Conservation (phyloP, 1,140 invertebrate genomes). For the Meloidogyne hapla region DNA sequence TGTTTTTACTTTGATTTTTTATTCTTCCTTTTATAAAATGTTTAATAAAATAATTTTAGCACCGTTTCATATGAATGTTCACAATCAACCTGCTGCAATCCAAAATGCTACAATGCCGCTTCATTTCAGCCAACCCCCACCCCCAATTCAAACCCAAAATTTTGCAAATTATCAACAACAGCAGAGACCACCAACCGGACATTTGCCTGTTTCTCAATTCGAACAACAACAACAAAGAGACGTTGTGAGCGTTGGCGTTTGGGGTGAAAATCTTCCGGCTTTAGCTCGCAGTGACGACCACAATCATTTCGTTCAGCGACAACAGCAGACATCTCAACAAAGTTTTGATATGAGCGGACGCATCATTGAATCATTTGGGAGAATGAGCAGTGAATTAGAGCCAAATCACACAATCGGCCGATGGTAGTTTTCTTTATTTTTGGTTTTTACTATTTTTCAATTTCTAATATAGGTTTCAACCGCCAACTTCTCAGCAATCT, state of each 20-base stretch:
- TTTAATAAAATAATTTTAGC: not conserved
- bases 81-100: not conserved
- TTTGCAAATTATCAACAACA: conserved; percentile 3
- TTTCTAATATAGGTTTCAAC: not conserved
- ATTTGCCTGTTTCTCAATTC: not conserved
- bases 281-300: not conserved
- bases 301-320: too few species aligned
- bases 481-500: not conserved
- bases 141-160: not conserved
- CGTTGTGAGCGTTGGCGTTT: conserved; percentile 16
- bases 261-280: not conserved
- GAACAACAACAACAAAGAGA: conserved; percentile 12
- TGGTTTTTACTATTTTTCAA: not conserved
- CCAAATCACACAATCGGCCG: too few species aligned
- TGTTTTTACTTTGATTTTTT: too few species aligned
- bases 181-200: not conserved
- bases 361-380: not conserved
- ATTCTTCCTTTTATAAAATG: not conserved
- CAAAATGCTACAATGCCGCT: not conserved
- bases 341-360: not conserved
- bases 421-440: not conserved
- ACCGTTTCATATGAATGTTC: not conserved
- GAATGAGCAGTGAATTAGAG: too few species aligned
- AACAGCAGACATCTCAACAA: not conserved
- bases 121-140: conserved; percentile 5